These are phyloP conservation scores for Alces alces DNA, from an alignment of 2,113 vertebrate genomes.

Conservation along the genomic window DNA sequence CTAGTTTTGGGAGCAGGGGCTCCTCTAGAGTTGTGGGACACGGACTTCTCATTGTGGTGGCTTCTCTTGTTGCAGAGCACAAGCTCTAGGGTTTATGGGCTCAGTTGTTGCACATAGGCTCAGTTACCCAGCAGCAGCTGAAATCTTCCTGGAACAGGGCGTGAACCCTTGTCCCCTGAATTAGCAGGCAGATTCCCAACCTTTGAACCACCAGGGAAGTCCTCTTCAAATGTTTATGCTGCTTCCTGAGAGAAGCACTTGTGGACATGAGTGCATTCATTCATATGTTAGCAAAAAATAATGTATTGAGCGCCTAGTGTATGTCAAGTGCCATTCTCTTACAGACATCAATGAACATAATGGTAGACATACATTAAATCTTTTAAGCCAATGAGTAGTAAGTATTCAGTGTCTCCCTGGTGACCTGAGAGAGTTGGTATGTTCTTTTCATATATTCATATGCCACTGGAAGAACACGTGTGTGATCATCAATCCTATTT, in stretches of 20 bases:
- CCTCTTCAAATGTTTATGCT: not conserved
- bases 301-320: not conserved
- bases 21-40: not conserved
- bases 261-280: not conserved
- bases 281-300: not conserved
- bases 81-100: not conserved
- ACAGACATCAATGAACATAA: not conserved
- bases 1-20: not conserved
- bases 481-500: not conserved
- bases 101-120: not conserved
- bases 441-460: not conserved
- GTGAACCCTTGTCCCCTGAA: not conserved
- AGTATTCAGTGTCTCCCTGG: not conserved
- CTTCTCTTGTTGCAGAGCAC: not conserved
- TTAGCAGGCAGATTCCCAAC: not conserved
- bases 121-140: not conserved
- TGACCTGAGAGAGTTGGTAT: not conserved
- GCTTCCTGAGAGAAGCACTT: not conserved
- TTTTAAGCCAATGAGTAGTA: not conserved
- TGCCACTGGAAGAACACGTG: not conserved
- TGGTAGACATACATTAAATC: not conserved
- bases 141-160: not conserved
- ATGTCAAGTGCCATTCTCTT: not conserved
- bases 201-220: not conserved
- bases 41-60: not conserved